phyloP scores from a whole-genome alignment of 2,113 vertebrate species.

The Pygoscelis antarcticus region DNA sequence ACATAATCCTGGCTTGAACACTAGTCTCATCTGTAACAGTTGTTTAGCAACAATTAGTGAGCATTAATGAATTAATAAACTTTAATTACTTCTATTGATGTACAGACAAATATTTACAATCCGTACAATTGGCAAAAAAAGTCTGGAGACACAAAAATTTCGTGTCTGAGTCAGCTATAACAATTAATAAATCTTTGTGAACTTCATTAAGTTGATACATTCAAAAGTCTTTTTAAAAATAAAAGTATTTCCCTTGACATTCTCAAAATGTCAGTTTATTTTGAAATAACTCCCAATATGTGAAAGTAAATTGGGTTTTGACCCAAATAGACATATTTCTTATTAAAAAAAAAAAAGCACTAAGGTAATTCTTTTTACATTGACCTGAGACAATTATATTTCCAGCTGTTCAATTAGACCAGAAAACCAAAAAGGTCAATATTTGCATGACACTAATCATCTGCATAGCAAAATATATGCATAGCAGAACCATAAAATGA shows the following conservation, averaged over 20 bases:
- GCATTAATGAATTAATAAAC: neutral
- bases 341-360: too few species aligned
- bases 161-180: fast-evolving
- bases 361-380: neutral
- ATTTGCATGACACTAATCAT: neutral
- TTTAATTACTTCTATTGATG: neutral
- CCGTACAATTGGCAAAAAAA: neutral
- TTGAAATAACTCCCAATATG: neutral
- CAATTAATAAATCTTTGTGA: neutral
- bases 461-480: neutral
- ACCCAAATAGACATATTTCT: neutral
- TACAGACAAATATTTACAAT: neutral
- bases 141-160: neutral
- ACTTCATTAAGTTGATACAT: neutral
- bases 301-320: neutral
- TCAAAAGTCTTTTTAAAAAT: neutral
- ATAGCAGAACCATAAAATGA: neutral
- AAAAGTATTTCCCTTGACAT: neutral
- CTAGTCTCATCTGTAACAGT: neutral
- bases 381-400: neutral
- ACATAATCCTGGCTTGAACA: neutral
- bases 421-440: neutral
- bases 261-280: neutral
- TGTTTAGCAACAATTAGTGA: neutral
- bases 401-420: neutral